Base-by-base conservation (phyloP, 2,113 vertebrate genomes). In the Fulica atra region DNA sequence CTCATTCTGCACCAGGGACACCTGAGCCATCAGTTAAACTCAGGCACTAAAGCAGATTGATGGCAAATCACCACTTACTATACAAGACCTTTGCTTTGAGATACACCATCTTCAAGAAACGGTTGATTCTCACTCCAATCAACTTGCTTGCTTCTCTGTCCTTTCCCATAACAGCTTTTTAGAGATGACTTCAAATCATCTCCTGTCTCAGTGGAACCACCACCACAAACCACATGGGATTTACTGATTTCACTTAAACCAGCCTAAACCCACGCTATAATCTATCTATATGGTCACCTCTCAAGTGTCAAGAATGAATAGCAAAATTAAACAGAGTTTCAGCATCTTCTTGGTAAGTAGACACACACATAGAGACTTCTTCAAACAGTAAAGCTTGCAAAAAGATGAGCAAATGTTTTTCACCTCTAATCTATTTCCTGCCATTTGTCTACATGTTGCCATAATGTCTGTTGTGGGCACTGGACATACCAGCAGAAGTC, bases 21-120 rank as follows among this genome's bases (percentile, higher is more conserved):
- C 0, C 0, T 0, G 0, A 83, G 20, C 21, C 72, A 14, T 6
- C 15, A 7, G 13, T 61, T 63, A 65, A 86, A 83, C 4, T 63
- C 46, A 66, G 23, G 42, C 42, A 36, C 28, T 18, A 36, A 17
- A 44, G 73, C 16, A 84, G 38, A 81, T 3, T 44, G 33, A 83
- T 21, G 20, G 36, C 54, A 73, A 86, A 81, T 51, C 3, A 7
- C 14, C 71, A 64, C 36, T 35, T 38, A 23, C 13, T 68, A 11
- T 18, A 76, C 35, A 24, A 83, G 10, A 70, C 14, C 31, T 81
- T 88, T 9, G 53, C 76, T 91, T 61, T 79, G 29, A 69, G 54
- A 57, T 28, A 60, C 4, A 4, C 31, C 10, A 3, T 54, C 60
- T 83, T 57, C 40, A 77, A 76, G 25, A 68, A 68, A 4, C 5